These are phyloP conservation scores for Brachionus plicatilis DNA, from an alignment of 1,140 invertebrate species.

Conservation along the genomic window DNA sequence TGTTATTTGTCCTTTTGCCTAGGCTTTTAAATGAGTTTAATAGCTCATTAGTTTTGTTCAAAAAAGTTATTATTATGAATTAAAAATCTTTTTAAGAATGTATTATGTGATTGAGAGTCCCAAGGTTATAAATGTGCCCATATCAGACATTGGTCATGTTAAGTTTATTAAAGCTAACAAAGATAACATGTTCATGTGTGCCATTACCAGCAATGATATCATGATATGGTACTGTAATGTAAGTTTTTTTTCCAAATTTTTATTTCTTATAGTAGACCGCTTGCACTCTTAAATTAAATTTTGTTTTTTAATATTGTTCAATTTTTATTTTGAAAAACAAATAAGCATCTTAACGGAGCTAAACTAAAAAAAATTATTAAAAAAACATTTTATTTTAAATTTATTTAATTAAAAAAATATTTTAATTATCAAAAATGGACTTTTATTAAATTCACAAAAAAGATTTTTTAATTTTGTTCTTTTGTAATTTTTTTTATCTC, in stretches of 20 bases:
- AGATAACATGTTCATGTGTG: conserved; percentile 20
- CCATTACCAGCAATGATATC: conserved; percentile 29
- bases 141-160: background rate
- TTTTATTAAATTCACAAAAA: too few species aligned
- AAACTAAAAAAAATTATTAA: too few species aligned
- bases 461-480: too few species aligned
- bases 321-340: too few species aligned
- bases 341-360: too few species aligned
- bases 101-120: conserved; percentile 22
- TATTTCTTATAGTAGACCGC: background rate
- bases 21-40: conserved; percentile 23
- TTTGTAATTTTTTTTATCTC: too few species aligned
- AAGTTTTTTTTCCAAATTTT: background rate
- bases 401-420: too few species aligned
- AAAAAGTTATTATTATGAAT: background rate
- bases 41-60: conserved; percentile 10
- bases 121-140: conserved; percentile 13
- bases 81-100: conserved; percentile 15
- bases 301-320: too few species aligned
- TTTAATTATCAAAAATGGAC: too few species aligned
- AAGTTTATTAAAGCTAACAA: conserved; percentile 17
- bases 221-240: conserved; percentile 33
- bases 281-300: background rate
- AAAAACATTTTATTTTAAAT: too few species aligned
- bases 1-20: background rate